Evolutionary conservation across 2,888 invertebrate species (phyloP), one percentile per base, ranked within the genome.

Genomic region (Emmelina monodactyla): DNA sequence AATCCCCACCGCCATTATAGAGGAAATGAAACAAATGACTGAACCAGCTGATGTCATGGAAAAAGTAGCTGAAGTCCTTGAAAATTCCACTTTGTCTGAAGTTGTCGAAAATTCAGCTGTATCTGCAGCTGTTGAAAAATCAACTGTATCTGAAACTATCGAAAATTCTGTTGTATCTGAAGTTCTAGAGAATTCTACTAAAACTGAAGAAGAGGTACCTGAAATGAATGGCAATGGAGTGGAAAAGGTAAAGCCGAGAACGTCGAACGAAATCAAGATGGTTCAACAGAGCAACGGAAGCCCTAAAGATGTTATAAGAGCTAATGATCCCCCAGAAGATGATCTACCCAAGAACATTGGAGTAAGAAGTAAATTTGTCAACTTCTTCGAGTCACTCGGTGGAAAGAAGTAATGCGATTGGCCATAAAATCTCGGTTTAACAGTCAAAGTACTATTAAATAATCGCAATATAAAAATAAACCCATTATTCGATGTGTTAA

Each of bases 291-390:
- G 56, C 1, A 75, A 72, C 34, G 65, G 69, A 0, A 55, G 50
- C 0, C 68, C 78, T 0, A 71, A 64, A 41, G 79, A 79, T 11
- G 76, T 79, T 0, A 76, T 79, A 2, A 58, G 79, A 19, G 79
- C 79, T 0, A 79, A 76, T 22, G 79, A 79, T 28, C 79, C 79
- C 0, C 79, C 78, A 0, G 79, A 79, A 47, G 78, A 79, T 14
- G 79, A 79, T 45, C 42, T 79, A 6, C 79, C 79, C 2, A 79
- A 79, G 33, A 79, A 79, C 25, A 79, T 79, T 45, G 79, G 79
- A 1, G 79, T 79, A 0, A 79, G 78, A 0, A 79, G 78, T 39
- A 79, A 76, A 40, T 79, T 79, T 39, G 79, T 79, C 0, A 79
- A 76, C 44, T 79, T 79, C 56, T 79, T 79, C 34, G 79, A 79